phyloP scores from a whole-genome alignment of 2,113 vertebrate genomes.

The Fulica atra region DNA sequence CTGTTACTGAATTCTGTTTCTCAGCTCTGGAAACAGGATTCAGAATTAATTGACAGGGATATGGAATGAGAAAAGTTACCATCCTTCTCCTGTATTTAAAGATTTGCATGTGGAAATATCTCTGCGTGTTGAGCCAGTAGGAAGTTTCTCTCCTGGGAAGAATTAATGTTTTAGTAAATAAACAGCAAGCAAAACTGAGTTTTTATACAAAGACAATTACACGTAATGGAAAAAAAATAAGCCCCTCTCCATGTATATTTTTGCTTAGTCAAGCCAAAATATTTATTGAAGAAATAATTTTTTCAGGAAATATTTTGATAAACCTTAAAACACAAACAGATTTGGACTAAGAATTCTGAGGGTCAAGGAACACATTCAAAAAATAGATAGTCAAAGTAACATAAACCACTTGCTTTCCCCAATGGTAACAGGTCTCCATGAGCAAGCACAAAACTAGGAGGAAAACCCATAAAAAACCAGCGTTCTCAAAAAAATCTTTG shows the following conservation, averaged over 20 bases:
- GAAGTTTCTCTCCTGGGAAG: neutral
- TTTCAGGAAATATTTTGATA: constrained; percentile 32
- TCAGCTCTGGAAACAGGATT: neutral
- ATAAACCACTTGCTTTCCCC: neutral
- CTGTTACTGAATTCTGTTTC: neutral
- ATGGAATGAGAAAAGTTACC: neutral
- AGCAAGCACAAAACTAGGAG: neutral
- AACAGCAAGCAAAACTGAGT: constrained; percentile 1
- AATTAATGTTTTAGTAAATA: neutral
- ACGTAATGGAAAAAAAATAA: neutral
- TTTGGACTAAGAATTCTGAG: neutral
- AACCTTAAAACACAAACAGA: neutral
- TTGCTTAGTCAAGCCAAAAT: constrained; percentile 20
- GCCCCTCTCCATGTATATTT: neutral
- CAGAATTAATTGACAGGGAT: neutral
- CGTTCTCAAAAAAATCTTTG: neutral
- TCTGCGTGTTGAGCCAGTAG: neutral
- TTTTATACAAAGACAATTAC: constrained; percentile 6
- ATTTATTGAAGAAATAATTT: constrained; percentile 38
- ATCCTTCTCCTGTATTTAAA: neutral
- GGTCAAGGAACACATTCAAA: neutral
- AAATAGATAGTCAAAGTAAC: neutral
- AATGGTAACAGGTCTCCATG: neutral
- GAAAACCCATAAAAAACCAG: neutral
- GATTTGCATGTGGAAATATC: neutral